Conservation (phyloP, 2,113 vertebrate species). For the Brachypteracias leptosomus region DNA sequence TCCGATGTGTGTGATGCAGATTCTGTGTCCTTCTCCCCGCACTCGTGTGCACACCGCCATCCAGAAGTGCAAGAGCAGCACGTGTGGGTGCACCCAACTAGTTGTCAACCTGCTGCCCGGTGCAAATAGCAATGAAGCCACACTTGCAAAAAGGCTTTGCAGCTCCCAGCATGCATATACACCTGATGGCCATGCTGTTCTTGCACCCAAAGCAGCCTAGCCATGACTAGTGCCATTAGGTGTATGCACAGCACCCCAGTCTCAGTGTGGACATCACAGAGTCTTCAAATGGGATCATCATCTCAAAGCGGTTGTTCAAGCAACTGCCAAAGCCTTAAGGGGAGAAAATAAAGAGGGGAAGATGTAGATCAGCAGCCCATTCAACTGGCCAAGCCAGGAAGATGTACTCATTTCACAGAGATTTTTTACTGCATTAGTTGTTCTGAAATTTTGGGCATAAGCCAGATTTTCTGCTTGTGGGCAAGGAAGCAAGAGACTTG, state of each 20-base stretch:
- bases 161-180: background rate
- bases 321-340: background rate
- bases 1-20: rapidly evolving
- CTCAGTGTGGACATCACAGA: rapidly evolving
- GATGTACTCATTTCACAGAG: background rate
- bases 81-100: background rate
- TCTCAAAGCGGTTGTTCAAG: background rate
- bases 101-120: background rate
- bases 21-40: background rate
- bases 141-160: background rate
- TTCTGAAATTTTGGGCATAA: background rate
- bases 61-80: background rate
- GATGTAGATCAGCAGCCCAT: background rate
- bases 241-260: background rate
- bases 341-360: background rate
- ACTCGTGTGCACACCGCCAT: background rate
- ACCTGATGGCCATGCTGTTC: background rate
- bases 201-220: background rate
- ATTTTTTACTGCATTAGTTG: background rate
- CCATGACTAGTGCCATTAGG: background rate
- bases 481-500: background rate
- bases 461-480: rapidly evolving
- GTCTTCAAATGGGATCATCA: background rate
- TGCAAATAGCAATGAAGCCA: background rate
- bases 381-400: background rate